A percentile compares a stretch with the other conserved stretches of the same genome.
These are phyloP conservation scores for Cosmia pyralina DNA, from an alignment of 2,888 invertebrate genomes.

Conservation along the genomic window DNA sequence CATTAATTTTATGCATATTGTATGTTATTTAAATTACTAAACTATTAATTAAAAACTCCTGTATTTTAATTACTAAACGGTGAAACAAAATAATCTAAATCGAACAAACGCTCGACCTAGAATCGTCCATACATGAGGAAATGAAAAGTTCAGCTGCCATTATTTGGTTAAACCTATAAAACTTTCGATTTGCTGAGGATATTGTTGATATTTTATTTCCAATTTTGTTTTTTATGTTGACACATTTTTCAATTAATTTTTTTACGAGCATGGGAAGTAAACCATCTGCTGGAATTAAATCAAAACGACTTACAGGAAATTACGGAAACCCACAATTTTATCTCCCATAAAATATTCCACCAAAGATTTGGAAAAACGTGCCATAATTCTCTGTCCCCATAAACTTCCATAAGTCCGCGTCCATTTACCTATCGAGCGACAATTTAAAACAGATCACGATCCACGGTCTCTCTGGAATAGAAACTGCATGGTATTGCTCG, in stretches of 20 bases:
- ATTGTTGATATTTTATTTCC: neutral
- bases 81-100: neutral
- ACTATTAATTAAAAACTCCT: neutral
- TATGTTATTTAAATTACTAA: neutral
- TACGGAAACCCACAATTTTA: constrained; percentile 23
- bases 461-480: constrained; percentile 49
- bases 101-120: neutral
- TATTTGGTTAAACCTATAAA: neutral
- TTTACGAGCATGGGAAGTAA: constrained; percentile 1
- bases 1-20: neutral
- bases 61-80: neutral
- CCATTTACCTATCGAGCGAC: constrained; percentile 53
- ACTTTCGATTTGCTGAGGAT: neutral
- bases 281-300: constrained; percentile 27
- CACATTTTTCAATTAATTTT: neutral
- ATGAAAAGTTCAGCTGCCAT: neutral
- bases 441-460: constrained; percentile 67
- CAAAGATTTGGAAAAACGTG: constrained; percentile 43
- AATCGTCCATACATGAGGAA: neutral
- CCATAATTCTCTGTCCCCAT: constrained; percentile 60
- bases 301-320: constrained; percentile 10
- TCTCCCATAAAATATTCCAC: constrained; percentile 41
- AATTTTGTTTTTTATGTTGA: neutral
- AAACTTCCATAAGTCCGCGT: constrained; percentile 52
- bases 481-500: constrained; percentile 42